Evolutionary conservation across 2,113 vertebrate genomes (phyloP), one percentile per base, ranked within the genome.

Genomic region (Hemiprocne comata): DNA sequence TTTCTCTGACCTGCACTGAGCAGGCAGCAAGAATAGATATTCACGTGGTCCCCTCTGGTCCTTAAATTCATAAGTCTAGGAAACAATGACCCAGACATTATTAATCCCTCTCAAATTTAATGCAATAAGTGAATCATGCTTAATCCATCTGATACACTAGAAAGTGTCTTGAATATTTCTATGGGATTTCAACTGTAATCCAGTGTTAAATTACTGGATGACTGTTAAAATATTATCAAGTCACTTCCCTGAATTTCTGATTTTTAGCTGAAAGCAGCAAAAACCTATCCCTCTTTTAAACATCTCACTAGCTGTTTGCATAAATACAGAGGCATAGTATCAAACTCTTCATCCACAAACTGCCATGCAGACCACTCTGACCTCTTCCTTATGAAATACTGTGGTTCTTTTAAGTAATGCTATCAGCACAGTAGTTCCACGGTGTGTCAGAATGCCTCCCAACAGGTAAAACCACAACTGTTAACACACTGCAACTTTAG

Each of bases 121-220:
- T 81, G 85, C 31, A 91, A 20, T 89, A 90, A 95, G 23, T 93
- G 83, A 96, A 94, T 89, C 44, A 58, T 20, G 24, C 61, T 31
- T 86, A 97, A 97, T 96, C 93, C 92, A 82, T 87, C 48, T 81
- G 87, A 93, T 90, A 93, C n/a, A 69, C 38, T 29, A 17, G 57
- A 79, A 92, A 55, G 38, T 62, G 60, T 81, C 58, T 36, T 72
- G 58, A 77, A 40, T 48, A 80, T 75, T 89, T 94, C 79, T 66
- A 44, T 62, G 40, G 84, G 61, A 85, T 84, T 95, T 92, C 69
- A 82, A 3, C 29, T 46, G 42, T 94, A 94, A 98, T 87, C 77
- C 94, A 94, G 64, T 69, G 67, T 93, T 93, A 92, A 94, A 81
- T 67, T 94, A 83, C 34, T 54, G 51, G 69, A 92, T 42, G 9